These are phyloP conservation scores for Merops nubicus DNA, from an alignment of 2,113 vertebrate species.

Conservation along the genomic window DNA sequence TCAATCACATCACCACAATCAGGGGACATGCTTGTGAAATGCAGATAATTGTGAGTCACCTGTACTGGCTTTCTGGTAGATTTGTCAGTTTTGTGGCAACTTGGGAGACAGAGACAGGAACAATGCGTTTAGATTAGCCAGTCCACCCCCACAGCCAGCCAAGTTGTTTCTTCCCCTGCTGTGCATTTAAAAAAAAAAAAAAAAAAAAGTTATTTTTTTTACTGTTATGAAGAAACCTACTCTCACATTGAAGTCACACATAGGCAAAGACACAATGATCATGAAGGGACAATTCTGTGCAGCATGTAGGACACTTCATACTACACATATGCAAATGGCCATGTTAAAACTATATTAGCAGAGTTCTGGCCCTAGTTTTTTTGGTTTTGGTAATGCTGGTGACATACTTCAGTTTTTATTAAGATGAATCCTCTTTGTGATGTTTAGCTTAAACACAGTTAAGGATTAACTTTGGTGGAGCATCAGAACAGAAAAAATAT, in stretches of 20 bases:
- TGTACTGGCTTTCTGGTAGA: not conserved
- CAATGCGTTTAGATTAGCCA: not conserved
- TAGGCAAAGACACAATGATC: not conserved
- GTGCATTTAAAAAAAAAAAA: not conserved
- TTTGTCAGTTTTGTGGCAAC: not conserved
- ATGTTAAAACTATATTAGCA: not conserved
- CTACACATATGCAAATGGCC: not conserved
- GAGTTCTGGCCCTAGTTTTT: not conserved
- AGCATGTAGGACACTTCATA: not conserved
- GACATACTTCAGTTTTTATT: not conserved
- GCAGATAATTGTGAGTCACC: constrained; percentile 5
- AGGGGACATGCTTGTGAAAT: not conserved
- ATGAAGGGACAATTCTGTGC: not conserved
- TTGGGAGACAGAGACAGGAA: not conserved
- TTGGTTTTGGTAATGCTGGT: not conserved
- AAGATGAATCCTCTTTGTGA: not conserved
- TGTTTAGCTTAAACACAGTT: not conserved
- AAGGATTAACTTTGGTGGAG: not conserved
- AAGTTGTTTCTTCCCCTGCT: not conserved
- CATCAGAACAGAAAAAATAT: not conserved
- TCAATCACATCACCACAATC: not conserved
- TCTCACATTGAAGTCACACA: not conserved
- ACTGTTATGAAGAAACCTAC: not conserved
- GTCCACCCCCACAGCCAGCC: not conserved
- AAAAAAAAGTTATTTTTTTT: not conserved